These are phyloP conservation scores for Drosophila paranaensis DNA, from an alignment of 2,888 invertebrate genomes.

Conservation along the genomic window DNA sequence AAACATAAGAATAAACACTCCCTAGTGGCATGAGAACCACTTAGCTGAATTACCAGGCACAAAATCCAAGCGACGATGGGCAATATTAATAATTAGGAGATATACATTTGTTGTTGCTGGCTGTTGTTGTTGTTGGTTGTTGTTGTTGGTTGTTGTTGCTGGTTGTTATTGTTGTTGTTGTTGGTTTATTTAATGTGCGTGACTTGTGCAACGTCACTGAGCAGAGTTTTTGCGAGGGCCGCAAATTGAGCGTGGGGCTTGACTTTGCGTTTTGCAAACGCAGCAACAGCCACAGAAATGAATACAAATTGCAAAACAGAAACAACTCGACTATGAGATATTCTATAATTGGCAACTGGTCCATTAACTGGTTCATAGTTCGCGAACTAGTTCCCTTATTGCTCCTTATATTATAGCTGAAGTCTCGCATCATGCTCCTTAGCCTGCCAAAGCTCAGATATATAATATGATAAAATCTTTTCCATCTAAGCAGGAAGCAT, in stretches of 20 bases:
- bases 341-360: too few relatives aligned
- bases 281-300: conserved; percentile 7
- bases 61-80: conserved; percentile 33
- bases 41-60: conserved; percentile 46
- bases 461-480: too few relatives aligned
- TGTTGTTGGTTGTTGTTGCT: not conserved
- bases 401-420: too few relatives aligned
- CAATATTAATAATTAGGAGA: conserved; percentile 60
- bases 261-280: conserved; percentile 31
- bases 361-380: too few relatives aligned
- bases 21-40: conserved; percentile 31
- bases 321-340: conserved; percentile 3
- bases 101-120: conserved; percentile 16
- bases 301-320: too few relatives aligned
- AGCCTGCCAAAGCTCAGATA: too few relatives aligned
- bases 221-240: conserved; percentile 3
- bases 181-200: conserved; percentile 56
- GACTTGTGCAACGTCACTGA: conserved; percentile 38
- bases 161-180: conserved; percentile 9
- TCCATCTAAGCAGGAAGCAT: too few relatives aligned
- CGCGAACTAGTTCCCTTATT: too few relatives aligned
- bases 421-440: too few relatives aligned
- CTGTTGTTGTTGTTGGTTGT: not conserved
- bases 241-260: conserved; percentile 27
- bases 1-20: conserved; percentile 10